Conservation (phyloP, 1,140 invertebrate species). For the Drosophila kohkoa region DNA sequence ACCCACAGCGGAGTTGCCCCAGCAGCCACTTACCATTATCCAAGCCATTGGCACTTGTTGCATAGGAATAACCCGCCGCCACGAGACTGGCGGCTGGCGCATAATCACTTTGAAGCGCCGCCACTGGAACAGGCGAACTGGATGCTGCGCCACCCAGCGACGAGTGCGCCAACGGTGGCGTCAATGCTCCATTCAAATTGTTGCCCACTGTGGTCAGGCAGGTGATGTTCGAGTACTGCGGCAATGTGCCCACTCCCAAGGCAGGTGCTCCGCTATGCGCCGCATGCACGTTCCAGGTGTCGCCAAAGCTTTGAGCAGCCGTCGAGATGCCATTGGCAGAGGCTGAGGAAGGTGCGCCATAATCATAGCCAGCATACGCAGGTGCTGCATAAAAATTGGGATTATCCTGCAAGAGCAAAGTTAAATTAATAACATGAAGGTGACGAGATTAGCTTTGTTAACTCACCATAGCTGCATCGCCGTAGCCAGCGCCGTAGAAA, state of each 20-base stretch:
- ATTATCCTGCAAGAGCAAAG: constrained; percentile 63
- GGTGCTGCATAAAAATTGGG: constrained; percentile 75
- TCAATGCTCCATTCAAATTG: constrained; percentile 65
- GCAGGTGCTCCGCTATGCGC: constrained; percentile 59
- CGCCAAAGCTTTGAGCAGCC: constrained; percentile 53
- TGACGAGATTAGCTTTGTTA: background rate
- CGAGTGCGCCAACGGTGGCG: constrained; percentile 74
- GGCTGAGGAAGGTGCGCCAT: constrained; percentile 31
- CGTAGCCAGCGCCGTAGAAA: constrained; percentile 66
- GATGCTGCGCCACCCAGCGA: constrained; percentile 50
- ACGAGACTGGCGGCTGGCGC: constrained; percentile 71
- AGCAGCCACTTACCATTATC: constrained; percentile 79
- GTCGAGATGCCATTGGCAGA: constrained; percentile 30
- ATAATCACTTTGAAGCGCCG: constrained; percentile 79
- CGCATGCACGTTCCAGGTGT: constrained; percentile 73
- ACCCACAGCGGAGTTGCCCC: constrained; percentile 54
- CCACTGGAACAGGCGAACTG: constrained; percentile 44
- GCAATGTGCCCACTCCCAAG: constrained; percentile 56
- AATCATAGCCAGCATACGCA: constrained; percentile 71
- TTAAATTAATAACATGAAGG: background rate
- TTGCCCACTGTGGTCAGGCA: constrained; percentile 61
- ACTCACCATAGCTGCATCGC: constrained; percentile 72
- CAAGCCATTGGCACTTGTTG: constrained; percentile 71
- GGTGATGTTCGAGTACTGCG: constrained; percentile 80
- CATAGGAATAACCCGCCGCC: constrained; percentile 79